phyloP scores from a whole-genome alignment of 1,140 invertebrate genomes.

The Pemphigus obesinymphae region DNA sequence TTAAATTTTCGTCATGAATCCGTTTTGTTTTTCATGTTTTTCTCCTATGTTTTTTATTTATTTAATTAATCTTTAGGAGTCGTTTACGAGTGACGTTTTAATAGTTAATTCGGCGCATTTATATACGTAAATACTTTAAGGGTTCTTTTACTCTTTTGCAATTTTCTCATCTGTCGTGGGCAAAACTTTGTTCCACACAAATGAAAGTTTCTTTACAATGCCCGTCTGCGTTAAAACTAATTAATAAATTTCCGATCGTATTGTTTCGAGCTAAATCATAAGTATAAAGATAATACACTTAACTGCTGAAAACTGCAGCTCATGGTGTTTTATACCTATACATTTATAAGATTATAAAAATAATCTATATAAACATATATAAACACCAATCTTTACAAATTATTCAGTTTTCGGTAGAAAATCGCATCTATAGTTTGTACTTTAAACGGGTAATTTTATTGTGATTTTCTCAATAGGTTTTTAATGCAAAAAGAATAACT shows the following conservation, averaged over 20 bases:
- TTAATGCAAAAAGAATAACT: no score
- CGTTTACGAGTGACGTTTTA: neutral
- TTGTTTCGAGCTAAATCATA: neutral
- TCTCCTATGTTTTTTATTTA: neutral
- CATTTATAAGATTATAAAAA: no score
- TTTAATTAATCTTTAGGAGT: neutral
- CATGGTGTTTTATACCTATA: no score
- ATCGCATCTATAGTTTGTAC: no score
- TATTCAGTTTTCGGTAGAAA: no score
- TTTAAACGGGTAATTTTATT: no score
- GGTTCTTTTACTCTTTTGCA: neutral
- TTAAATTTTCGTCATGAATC: neutral
- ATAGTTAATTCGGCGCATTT: neutral
- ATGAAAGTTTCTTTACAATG: neutral
- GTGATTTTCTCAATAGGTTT: no score
- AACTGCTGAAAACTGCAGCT: no score
- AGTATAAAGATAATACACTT: no score
- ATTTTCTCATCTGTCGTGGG: neutral
- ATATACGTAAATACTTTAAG: neutral
- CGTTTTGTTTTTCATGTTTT: neutral
- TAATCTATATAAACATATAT: no score
- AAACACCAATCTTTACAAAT: no score
- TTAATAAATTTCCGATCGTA: slow-evolving; percentile 12
- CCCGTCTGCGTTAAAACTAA: neutral
- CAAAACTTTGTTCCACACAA: neutral